These are phyloP conservation scores for Brachynemurus nebulosus DNA, from an alignment of 2,888 invertebrate genomes.

Conservation along the genomic window DNA sequence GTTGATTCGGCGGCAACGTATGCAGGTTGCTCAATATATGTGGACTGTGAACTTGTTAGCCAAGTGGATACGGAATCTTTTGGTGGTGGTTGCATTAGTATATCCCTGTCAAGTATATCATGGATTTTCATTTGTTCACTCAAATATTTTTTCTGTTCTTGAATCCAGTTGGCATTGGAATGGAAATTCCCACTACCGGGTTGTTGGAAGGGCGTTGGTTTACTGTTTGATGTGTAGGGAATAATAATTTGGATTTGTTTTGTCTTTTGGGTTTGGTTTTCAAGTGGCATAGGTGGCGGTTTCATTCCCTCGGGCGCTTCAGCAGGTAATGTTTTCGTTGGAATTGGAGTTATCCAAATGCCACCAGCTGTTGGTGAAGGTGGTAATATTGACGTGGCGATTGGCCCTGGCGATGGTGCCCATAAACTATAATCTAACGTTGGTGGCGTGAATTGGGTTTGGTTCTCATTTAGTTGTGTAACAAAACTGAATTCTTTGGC, in stretches of 20 bases:
- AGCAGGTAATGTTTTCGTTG: slow-evolving; percentile 8
- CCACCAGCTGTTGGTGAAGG: slow-evolving; percentile 18
- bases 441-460: slow-evolving; percentile 22
- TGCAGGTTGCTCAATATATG: slow-evolving; percentile 28
- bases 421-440: slow-evolving; percentile 24
- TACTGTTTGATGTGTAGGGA: slow-evolving; percentile 55
- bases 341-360: slow-evolving; percentile 12
- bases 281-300: slow-evolving; percentile 15
- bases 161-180: slow-evolving; percentile 23
- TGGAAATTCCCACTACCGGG: background rate
- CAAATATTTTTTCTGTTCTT: slow-evolving; percentile 17
- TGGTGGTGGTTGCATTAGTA: slow-evolving; percentile 13
- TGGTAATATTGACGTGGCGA: slow-evolving; percentile 23
- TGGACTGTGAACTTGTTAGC: slow-evolving; percentile 29
- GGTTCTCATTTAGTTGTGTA: slow-evolving; percentile 13
- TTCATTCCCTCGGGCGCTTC: slow-evolving; percentile 15
- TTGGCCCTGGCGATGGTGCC: slow-evolving; percentile 19
- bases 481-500: slow-evolving; percentile 31
- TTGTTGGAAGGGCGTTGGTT: slow-evolving; percentile 35
- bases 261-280: slow-evolving; percentile 31
- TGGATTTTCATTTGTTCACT: slow-evolving; percentile 20
- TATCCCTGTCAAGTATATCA: slow-evolving; percentile 15
- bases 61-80: slow-evolving; percentile 20
- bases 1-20: slow-evolving; percentile 22
- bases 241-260: slow-evolving; percentile 68